phyloP scores from a whole-genome alignment of 2,113 vertebrate species.

The Dipodomys spectabilis region DNA sequence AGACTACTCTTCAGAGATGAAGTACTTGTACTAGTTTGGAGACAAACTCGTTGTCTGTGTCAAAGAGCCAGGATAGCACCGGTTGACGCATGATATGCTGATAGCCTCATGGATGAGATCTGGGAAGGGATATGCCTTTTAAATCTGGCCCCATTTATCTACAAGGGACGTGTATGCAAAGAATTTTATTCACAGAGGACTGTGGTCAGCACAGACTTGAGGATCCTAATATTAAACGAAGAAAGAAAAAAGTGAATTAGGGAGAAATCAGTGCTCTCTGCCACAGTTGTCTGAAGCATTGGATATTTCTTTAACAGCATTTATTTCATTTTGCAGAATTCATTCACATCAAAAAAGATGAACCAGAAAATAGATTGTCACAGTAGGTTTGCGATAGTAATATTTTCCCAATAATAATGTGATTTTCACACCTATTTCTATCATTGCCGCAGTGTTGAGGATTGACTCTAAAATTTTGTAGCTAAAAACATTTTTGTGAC shows the following conservation, averaged over 20 bases:
- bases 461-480: slow-evolving; percentile 61
- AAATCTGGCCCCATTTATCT: not conserved
- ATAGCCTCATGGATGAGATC: not conserved
- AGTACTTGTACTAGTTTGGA: not conserved
- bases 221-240: not conserved
- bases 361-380: slow-evolving; percentile 70
- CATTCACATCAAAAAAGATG: slow-evolving; percentile 71
- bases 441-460: slow-evolving; percentile 62
- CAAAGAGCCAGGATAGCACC: not conserved
- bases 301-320: slow-evolving; percentile 27
- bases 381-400: slow-evolving; percentile 65
- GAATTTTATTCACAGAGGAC: not conserved
- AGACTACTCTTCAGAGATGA: not conserved
- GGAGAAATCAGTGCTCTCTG: not conserved
- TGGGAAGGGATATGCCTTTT: accelerated
- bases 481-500: slow-evolving; percentile 73
- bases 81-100: not conserved
- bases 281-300: not conserved
- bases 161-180: not conserved
- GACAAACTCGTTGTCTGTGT: not conserved
- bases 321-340: slow-evolving; percentile 74
- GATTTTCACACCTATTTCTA: slow-evolving; percentile 44
- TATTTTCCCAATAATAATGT: not conserved
- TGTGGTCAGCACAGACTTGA: not conserved
- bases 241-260: not conserved